Base-by-base conservation (phyloP, 2,888 invertebrate species). In the Myathropa florea region DNA sequence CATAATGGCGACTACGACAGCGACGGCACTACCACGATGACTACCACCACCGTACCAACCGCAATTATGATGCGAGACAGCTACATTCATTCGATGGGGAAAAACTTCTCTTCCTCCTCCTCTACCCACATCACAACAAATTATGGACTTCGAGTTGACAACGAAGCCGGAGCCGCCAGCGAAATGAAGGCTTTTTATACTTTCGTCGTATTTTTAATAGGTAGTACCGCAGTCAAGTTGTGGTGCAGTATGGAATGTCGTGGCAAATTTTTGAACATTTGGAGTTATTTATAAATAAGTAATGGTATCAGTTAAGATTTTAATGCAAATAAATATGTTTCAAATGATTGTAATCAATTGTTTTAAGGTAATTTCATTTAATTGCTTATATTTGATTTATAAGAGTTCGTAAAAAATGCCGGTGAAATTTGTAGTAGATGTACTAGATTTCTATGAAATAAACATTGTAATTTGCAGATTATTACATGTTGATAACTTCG, bases 111-210 rank as follows among this genome's bases (percentile, higher is more conserved):
- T 59, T 60, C 64, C 18, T 78, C 64, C 70, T 65, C 60, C 24
- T 85, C 82, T 77, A 39, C 70, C 68, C 55, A 60, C 77, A 72
- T 76, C 39, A 4, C 7, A 18, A 68, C 64, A 21, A 12, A 33
- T 26, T 23, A 55, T 73, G 88, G 88, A 88, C 88, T 88, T 89
- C 88, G 89, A 89, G 88, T 88, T 89, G 88, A 89, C 89, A 89
- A 89, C 89, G 89, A 90, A 90, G 90, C 90, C 88, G 88, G 89
- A 89, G 89, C 89, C 88, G 82, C 61, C 55, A 88, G 77, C 70
- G 84, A 89, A 89, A 89, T 89, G 89, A 89, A 86, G 89, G 88
- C 89, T 88, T 90, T 90, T 88, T 90, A 90, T 90, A 90, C 90
- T 90, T 90, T 90, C 90, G 88, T 90, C 88, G 89, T 88, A 88